A percentile compares a stretch with the other conserved stretches of the same genome.
phyloP scores from a whole-genome alignment of 2,113 vertebrate genomes.

The Corythaeola cristata region DNA sequence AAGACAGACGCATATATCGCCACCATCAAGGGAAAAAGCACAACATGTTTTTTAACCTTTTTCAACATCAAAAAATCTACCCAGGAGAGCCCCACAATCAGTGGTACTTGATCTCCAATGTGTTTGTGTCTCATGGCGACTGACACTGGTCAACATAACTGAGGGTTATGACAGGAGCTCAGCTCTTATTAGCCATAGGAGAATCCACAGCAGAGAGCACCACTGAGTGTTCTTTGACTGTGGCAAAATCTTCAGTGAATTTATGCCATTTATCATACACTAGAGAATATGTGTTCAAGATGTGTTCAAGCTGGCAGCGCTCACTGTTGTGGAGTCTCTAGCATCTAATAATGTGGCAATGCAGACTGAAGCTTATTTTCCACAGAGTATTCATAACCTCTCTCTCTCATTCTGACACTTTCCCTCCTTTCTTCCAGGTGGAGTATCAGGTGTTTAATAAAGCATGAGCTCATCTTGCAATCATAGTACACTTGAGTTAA shows the following conservation, averaged over 20 bases:
- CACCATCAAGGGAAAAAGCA: not conserved
- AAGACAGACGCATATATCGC: not conserved
- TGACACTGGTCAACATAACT: fast-evolving
- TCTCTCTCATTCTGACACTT: not conserved
- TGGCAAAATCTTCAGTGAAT: not conserved
- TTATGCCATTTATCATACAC: not conserved
- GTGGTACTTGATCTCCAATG: not conserved
- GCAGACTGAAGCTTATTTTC: not conserved
- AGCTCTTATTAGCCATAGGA: not conserved
- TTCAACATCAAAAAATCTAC: not conserved
- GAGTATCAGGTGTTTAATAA: not conserved
- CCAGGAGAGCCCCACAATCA: not conserved
- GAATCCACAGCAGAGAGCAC: not conserved
- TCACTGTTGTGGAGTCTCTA: not conserved
- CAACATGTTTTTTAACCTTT: not conserved
- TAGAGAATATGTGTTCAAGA: not conserved
- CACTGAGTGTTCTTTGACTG: not conserved
- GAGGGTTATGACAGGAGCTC: not conserved
- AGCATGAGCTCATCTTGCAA: not conserved
- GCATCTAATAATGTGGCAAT: not conserved
- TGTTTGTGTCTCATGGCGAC: not conserved
- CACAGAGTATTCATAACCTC: not conserved
- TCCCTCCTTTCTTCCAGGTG: not conserved
- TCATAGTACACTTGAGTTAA: not conserved
- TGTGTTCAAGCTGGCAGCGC: not conserved